phyloP scores from a whole-genome alignment of 2,888 invertebrate species.

The Prosopocoilus inquinatus region DNA sequence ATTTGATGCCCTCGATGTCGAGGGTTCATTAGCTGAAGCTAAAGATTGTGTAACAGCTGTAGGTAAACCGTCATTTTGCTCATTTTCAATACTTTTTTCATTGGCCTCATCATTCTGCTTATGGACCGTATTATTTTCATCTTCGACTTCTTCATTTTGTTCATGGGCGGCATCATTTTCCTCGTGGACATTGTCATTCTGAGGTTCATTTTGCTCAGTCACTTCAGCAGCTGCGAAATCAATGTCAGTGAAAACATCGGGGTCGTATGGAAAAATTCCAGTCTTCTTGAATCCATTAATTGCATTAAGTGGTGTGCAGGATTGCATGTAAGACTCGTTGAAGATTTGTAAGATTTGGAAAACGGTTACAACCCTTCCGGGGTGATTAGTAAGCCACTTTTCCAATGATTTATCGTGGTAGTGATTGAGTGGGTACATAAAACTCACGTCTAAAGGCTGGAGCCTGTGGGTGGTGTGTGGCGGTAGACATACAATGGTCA shows the following conservation, averaged over 20 bases:
- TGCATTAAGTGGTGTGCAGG: conserved; percentile 4
- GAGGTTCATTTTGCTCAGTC: too few species aligned
- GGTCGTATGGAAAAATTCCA: neutral
- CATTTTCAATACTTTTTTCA: too few species aligned
- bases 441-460: conserved; percentile 7
- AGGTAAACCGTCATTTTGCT: too few species aligned
- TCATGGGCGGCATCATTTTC: too few species aligned
- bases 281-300: conserved; percentile 2
- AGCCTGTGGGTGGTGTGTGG: conserved; percentile 1
- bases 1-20: too few species aligned
- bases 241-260: neutral
- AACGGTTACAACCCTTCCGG: neutral
- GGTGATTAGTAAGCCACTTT: conserved; percentile 1
- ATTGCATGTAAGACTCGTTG: neutral
- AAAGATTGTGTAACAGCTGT: too few species aligned
- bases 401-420: neutral
- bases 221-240: too few species aligned
- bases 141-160: too few species aligned
- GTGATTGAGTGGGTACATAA: conserved; percentile 2
- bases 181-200: too few species aligned
- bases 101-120: too few species aligned
- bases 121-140: too few species aligned
- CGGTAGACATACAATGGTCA: conserved; percentile 3
- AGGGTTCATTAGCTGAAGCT: too few species aligned
- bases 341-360: neutral